Percentiles rank a stretch among this genome's conserved stretches.
Conservation (phyloP, 2,797 vertebrate species). For the Pelodytes ibericus region DNA sequence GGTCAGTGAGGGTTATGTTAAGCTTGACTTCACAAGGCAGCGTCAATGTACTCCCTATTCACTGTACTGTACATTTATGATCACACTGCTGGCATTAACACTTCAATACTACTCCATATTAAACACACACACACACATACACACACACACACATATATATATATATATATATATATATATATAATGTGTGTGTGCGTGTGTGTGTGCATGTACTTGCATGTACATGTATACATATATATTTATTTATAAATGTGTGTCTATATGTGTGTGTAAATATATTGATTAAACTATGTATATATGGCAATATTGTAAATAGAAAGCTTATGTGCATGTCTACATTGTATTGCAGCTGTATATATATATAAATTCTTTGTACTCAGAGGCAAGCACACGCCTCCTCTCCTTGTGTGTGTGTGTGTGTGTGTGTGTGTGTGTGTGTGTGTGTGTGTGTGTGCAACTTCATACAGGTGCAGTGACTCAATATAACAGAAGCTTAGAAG, state of each 20-base stretch:
- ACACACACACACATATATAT: background rate
- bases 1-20: slow-evolving; percentile 61
- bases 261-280: background rate
- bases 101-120: background rate
- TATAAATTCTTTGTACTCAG: no score
- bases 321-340: background rate
- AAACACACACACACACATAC: no score
- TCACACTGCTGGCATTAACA: slow-evolving; percentile 4
- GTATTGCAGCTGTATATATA: background rate
- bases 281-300: background rate
- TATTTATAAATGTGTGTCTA: background rate
- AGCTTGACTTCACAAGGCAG: background rate
- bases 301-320: background rate
- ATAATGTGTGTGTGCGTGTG: background rate
- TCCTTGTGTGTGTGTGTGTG: background rate
- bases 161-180: background rate
- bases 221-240: background rate
- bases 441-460: background rate
- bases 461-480: slow-evolving; percentile 2
- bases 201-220: background rate
- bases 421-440: background rate
- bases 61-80: slow-evolving; percentile 30
- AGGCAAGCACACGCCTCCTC: no score
- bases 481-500: slow-evolving; percentile 17
- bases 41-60: slow-evolving; percentile 22